Evolutionary conservation across 2,113 vertebrate genomes (phyloP), one percentile per base, ranked within the genome.

Genomic region (Mastomys coucha): DNA sequence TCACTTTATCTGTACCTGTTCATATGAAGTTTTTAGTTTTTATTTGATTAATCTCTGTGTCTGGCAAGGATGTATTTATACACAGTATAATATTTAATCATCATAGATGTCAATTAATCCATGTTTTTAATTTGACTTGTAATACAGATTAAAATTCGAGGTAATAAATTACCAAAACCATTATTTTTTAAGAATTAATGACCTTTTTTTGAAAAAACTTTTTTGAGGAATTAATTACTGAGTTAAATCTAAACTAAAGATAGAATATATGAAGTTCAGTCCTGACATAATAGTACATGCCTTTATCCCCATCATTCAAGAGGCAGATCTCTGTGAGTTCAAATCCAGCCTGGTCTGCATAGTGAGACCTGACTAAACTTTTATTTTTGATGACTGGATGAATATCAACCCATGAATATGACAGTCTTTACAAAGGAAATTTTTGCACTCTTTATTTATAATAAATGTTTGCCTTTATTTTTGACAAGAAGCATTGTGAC

Each of bases 391-490:
- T 91, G 16, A 56, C 12, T 63, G 1, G 9, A 26, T 77, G 53
- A 51, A 51, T 78, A 65, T 36, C 78, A 51, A 39, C n/a, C 22
- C 33, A 36, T 70, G 88, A 90, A 86, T 96, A 53, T 86, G 88
- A 77, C n/a, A 73, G 39, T 84, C 69, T 95, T 75, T 36, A n/a
- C 89, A 65, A 76, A 42, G 14, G 5, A 91, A 36, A 63, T 60
- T 45, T 85, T 88, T 42, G 67, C 2, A 51, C 3, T n/a, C 69
- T 33, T 75, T 88, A 70, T 53, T 77, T 56, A 45, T 86, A 81
- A 87, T 70, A 81, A 88, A 77, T 63, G 31, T 69, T 70, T 93
- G 81, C 63, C 31, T 56, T 72, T 72, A n/a, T 87, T 86, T 85
- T 80, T 91, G 28, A 77, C 81, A 93, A 39, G 76, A 78, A 86